These are phyloP conservation scores for Pyrrhosoma nymphula DNA, from an alignment of 2,888 invertebrate species.

Conservation along the genomic window DNA sequence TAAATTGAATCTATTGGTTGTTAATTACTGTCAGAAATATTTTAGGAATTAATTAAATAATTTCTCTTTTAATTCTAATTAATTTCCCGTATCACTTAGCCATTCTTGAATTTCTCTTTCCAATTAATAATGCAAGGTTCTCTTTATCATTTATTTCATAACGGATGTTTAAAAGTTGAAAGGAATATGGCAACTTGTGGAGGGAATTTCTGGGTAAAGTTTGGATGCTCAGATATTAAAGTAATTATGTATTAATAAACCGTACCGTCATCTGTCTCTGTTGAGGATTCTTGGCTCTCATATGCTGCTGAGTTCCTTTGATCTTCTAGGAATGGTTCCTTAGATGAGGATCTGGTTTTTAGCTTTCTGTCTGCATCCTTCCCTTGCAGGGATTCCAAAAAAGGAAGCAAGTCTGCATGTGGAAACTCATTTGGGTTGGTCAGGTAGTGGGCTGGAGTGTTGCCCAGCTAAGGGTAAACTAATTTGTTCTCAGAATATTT, in stretches of 20 bases:
- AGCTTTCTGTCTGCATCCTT: not conserved
- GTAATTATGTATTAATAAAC: not conserved
- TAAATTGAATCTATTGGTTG: no score
- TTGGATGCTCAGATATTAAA: no score
- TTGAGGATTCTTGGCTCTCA: not conserved
- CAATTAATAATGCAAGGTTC: no score
- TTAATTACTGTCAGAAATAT: no score
- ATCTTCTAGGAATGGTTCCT: not conserved
- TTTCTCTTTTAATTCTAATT: no score
- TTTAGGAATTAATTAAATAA: no score
- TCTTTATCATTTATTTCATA: no score
- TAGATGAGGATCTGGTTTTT: not conserved
- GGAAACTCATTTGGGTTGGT: slow-evolving; percentile 84
- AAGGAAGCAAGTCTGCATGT: slow-evolving; percentile 83
- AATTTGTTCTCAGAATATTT: not conserved
- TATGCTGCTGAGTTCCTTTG: not conserved
- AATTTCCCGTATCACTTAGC: no score
- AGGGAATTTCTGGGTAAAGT: no score
- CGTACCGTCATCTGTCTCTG: not conserved
- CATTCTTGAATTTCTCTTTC: no score
- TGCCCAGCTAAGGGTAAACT: slow-evolving; percentile 83
- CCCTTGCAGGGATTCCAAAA: not conserved
- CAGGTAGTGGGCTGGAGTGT: slow-evolving; percentile 89
- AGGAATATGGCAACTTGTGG: no score
- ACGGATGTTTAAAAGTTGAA: no score